Percentiles rank a stretch among this genome's conserved stretches.
Evolutionary conservation across 64 coral and sea anemone species (phyloP).

Genomic region (Dendrophyllia cribrosa): DNA sequence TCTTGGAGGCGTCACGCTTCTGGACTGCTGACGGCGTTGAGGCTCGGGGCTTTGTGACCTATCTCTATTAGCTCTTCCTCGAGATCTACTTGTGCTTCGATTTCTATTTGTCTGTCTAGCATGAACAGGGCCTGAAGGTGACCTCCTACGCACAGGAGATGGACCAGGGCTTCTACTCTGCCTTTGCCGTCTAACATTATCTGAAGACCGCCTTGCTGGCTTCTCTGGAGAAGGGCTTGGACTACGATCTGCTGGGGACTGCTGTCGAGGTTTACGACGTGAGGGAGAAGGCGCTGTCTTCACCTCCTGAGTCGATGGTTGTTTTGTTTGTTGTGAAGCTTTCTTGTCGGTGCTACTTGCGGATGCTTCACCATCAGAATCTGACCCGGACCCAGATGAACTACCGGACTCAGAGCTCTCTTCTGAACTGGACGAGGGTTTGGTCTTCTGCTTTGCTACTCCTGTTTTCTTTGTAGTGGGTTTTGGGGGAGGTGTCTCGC

Average conservation of each 20-base stretch:
- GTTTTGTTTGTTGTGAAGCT: background rate
- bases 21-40: background rate
- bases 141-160: slow-evolving; percentile 6
- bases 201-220: background rate
- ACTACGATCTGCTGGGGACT: background rate
- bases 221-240: slow-evolving; percentile 1
- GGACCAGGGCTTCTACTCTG: slow-evolving; percentile 22
- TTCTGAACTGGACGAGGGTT: slow-evolving; percentile 9
- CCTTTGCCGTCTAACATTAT: background rate
- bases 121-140: background rate
- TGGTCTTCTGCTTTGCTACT: background rate
- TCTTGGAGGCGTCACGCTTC: slow-evolving; percentile 38
- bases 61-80: background rate
- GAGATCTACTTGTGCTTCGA: slow-evolving; percentile 13
- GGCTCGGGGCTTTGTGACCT: background rate
- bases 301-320: background rate
- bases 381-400: slow-evolving; percentile 36
- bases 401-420: slow-evolving; percentile 35
- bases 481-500: background rate
- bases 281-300: background rate
- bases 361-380: slow-evolving; percentile 2
- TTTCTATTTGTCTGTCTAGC: background rate
- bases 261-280: background rate
- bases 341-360: slow-evolving; percentile 1
- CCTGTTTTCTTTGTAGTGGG: background rate